These are phyloP conservation scores for Protobothrops flavoviridis DNA, from an alignment of 2,113 vertebrate genomes.

Conservation along the genomic window DNA sequence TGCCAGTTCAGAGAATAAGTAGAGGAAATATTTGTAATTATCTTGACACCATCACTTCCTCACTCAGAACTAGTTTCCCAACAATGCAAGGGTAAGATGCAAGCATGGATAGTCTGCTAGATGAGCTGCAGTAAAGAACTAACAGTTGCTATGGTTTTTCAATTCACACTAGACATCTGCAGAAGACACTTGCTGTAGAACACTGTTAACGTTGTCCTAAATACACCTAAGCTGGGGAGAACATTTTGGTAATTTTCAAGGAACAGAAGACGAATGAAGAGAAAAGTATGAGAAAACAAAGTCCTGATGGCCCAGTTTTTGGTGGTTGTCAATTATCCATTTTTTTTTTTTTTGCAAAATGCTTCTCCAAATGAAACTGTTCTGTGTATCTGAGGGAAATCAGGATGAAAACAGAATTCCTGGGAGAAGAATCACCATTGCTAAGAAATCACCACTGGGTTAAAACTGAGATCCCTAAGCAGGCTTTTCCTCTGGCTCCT, in stretches of 20 bases:
- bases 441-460: not conserved
- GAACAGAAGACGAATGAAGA: not conserved
- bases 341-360: not conserved
- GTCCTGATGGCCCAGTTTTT: not conserved
- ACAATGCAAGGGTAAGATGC: not conserved
- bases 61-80: not conserved
- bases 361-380: not conserved
- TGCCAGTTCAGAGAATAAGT: not conserved
- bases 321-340: too few relatives aligned
- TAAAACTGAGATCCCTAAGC: not conserved
- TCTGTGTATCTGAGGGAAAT: not conserved
- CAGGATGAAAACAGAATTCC: not conserved
- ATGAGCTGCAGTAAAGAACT: not conserved
- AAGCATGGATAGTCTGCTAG: not conserved
- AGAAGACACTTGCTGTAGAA: not conserved
- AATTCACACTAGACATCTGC: not conserved
- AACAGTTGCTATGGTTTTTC: not conserved
- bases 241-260: not conserved
- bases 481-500: not conserved
- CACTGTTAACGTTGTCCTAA: not conserved
- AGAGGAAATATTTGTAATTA: not conserved
- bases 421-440: not conserved
- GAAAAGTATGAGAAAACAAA: not conserved
- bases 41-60: not conserved
- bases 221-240: not conserved